A percentile compares a stretch with the other conserved stretches of the same genome.
Conservation (phyloP, 2,888 invertebrate species). For the Trachelus iudaicus region DNA sequence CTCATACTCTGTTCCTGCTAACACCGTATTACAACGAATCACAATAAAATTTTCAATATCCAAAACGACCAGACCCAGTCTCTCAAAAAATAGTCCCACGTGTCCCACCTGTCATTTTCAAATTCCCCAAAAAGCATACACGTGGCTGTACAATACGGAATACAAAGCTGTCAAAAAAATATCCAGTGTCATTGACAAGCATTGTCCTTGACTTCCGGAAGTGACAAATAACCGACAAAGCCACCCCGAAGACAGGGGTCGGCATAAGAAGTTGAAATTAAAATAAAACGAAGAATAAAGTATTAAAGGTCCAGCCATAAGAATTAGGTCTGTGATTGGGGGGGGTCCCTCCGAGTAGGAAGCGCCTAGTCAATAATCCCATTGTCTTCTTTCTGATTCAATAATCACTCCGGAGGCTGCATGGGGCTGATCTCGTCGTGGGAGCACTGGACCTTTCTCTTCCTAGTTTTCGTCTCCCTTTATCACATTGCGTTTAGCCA, state of each 20-base stretch:
- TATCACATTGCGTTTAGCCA: background rate
- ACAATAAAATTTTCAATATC: too few species aligned
- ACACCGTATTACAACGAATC: too few species aligned
- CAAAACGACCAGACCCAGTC: too few species aligned
- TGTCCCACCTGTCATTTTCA: background rate
- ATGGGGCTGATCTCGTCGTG: background rate
- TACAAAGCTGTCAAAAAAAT: background rate
- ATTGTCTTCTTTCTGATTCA: slow-evolving; percentile 20
- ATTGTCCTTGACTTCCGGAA: background rate
- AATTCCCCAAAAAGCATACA: background rate
- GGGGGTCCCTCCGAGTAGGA: slow-evolving; percentile 19
- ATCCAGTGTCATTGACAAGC: background rate
- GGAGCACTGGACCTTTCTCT: background rate
- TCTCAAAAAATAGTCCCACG: too few species aligned
- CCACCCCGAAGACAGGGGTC: too few species aligned
- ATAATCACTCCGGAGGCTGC: background rate
- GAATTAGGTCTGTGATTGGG: background rate
- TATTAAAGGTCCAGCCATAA: background rate
- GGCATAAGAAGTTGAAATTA: background rate
- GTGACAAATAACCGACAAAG: background rate
- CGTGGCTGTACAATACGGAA: background rate
- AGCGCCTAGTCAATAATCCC: slow-evolving; percentile 19
- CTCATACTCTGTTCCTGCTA: too few species aligned
- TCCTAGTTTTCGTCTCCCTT: background rate
- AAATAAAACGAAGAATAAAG: background rate